A percentile compares a stretch with the other conserved stretches of the same genome.
Evolutionary conservation across 2,113 vertebrate genomes (phyloP).

Genomic region (Columba janthina): DNA sequence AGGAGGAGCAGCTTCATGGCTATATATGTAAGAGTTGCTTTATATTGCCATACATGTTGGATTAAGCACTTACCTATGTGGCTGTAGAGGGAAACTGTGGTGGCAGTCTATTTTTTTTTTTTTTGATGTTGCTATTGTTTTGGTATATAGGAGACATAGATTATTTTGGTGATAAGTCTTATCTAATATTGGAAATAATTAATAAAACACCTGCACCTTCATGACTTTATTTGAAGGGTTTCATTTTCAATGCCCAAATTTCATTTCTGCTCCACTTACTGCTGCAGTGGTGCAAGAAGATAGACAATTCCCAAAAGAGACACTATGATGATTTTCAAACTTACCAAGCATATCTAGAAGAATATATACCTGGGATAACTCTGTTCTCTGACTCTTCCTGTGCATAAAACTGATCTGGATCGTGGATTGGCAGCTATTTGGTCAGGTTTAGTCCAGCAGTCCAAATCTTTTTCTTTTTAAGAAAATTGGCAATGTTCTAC

Average conservation of each 20-base stretch:
- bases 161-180: neutral
- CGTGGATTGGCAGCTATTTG: neutral
- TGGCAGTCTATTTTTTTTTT: neutral
- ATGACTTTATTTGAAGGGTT: neutral
- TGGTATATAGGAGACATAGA: neutral
- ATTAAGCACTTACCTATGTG: neutral
- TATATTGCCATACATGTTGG: neutral
- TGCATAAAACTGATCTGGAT: neutral
- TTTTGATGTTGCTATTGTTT: neutral
- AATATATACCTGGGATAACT: neutral
- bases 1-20: neutral
- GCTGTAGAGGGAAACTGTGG: neutral
- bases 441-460: constrained; percentile 15
- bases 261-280: neutral
- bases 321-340: neutral
- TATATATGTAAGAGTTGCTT: neutral
- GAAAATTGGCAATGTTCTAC: constrained; percentile 49
- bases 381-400: neutral
- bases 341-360: neutral
- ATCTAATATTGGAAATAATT: neutral
- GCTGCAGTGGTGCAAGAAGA: neutral
- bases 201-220: neutral
- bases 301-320: neutral
- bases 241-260: neutral
- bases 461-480: constrained; percentile 25